Evolutionary conservation across 2,888 invertebrate genomes (phyloP).

Genomic region (Drosophila histrio): DNA sequence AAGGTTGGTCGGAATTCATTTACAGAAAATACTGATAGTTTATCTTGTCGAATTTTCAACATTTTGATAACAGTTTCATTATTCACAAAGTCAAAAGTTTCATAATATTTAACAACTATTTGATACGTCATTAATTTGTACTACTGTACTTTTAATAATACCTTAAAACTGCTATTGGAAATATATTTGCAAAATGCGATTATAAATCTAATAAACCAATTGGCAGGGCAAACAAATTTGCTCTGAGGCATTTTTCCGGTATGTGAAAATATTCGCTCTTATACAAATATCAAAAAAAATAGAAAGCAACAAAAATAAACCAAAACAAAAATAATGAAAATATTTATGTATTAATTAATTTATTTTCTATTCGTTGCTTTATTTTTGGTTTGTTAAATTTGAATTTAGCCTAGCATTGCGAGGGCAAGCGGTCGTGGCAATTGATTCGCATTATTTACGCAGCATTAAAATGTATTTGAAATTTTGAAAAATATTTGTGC

Average conservation of each 20-base stretch:
- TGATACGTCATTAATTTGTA: no score
- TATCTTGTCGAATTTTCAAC: no score
- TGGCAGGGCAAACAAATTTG: slow-evolving; percentile 6
- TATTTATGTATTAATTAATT: slow-evolving; percentile 57
- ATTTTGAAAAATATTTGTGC: slow-evolving; percentile 35
- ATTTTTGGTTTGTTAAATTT: neutral
- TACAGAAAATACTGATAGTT: no score
- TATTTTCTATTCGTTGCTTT: slow-evolving; percentile 29
- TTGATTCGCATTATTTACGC: slow-evolving; percentile 68
- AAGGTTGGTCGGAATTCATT: no score
- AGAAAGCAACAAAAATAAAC: neutral
- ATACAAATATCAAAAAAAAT: slow-evolving; percentile 8
- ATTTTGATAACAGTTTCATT: no score
- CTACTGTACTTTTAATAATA: no score
- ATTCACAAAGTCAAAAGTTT: no score
- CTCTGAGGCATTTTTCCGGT: slow-evolving; percentile 42
- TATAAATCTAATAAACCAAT: neutral
- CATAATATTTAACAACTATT: no score
- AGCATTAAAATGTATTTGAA: slow-evolving; percentile 74
- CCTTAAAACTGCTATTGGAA: no score
- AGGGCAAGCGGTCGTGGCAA: slow-evolving; percentile 32
- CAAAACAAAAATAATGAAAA: slow-evolving; percentile 53
- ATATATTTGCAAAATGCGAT: neutral
- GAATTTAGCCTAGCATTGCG: slow-evolving; percentile 11
- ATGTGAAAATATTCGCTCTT: slow-evolving; percentile 40